Percentiles rank a stretch among this genome's conserved stretches.
Conservation (phyloP, 2,113 vertebrate species). For the Sterrhoptilus dennistouni region DNA sequence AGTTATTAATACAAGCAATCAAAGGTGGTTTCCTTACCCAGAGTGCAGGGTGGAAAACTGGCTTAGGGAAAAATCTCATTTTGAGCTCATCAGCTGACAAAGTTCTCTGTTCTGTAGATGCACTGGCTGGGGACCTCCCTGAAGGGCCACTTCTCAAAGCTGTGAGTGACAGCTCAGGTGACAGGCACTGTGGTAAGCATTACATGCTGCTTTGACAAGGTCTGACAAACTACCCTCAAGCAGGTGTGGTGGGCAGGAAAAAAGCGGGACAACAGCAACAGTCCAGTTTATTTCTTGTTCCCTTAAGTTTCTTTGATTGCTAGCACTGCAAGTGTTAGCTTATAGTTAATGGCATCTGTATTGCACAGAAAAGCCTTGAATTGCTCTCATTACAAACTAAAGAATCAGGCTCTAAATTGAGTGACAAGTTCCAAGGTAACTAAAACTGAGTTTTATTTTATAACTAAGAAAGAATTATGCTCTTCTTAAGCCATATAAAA, state of each 20-base stretch:
- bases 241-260: background rate
- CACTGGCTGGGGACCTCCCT: background rate
- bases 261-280: background rate
- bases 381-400: background rate
- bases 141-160: background rate
- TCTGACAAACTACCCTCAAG: background rate
- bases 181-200: background rate
- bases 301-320: background rate
- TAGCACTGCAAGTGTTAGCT: background rate
- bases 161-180: background rate
- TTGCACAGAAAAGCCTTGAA: background rate
- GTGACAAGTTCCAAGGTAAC: background rate
- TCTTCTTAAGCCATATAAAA: background rate
- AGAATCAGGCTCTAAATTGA: background rate
- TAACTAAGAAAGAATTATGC: background rate
- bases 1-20: background rate
- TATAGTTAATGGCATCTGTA: background rate
- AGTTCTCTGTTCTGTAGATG: background rate
- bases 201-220: background rate
- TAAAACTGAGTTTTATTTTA: background rate
- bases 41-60: background rate
- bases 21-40: background rate
- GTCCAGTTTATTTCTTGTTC: background rate
- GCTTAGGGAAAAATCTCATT: background rate
- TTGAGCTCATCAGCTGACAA: background rate